Percentiles rank a stretch among this genome's conserved stretches.
These are phyloP conservation scores for Agrypnia vestita DNA, from an alignment of 1,140 invertebrate genomes.

Conservation along the genomic window DNA sequence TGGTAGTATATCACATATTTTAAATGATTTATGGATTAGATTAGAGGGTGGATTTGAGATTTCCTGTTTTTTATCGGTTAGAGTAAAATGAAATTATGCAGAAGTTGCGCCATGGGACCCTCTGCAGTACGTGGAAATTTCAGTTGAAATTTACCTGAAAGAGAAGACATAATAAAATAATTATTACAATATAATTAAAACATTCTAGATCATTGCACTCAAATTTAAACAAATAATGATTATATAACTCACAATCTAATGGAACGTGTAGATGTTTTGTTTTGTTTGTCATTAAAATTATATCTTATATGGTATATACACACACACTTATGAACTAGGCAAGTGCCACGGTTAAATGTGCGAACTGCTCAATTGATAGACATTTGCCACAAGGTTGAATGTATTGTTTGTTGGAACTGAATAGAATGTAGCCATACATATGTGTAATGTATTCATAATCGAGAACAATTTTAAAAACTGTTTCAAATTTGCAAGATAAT, in stretches of 20 bases:
- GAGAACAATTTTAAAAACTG: conserved; percentile 38
- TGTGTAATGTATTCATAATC: conserved; percentile 29
- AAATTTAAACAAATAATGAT: not conserved
- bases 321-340: conserved; percentile 11
- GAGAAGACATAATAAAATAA: too few relatives aligned
- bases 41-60: too few relatives aligned
- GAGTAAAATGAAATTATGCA: too few relatives aligned
- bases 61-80: too few relatives aligned
- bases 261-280: not conserved
- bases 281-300: conserved; percentile 20
- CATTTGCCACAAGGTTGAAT: conserved; percentile 41
- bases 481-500: conserved; percentile 43
- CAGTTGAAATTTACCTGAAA: too few relatives aligned
- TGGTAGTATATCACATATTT: too few relatives aligned
- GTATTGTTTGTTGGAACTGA: conserved; percentile 37
- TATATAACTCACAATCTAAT: not conserved
- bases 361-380: conserved; percentile 38
- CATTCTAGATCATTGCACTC: not conserved
- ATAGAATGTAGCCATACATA: conserved; percentile 16
- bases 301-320: not conserved
- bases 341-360: not conserved
- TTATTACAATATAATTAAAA: too few relatives aligned
- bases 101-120: too few relatives aligned
- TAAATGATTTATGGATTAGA: too few relatives aligned
- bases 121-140: too few relatives aligned